phyloP scores from a whole-genome alignment of 2,113 vertebrate species.

The Pachycephala philippinensis region DNA sequence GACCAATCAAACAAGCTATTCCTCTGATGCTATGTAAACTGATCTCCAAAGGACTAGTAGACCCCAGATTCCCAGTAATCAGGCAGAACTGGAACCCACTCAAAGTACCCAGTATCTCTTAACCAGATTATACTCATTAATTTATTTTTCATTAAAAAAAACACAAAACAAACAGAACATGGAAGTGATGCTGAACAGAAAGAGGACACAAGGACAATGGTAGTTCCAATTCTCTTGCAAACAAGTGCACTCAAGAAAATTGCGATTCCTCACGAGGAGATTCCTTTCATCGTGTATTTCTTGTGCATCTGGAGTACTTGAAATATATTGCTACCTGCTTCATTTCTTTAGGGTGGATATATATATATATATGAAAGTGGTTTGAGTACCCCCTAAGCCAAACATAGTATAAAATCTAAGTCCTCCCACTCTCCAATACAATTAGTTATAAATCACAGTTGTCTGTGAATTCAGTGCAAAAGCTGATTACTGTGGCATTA shows the following conservation, averaged over 20 bases:
- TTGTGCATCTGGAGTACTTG: not conserved
- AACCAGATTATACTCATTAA: not conserved
- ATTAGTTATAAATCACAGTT: not conserved
- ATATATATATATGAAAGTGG: not conserved
- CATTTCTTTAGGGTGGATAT: not conserved
- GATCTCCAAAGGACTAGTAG: not conserved
- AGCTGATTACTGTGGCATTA: not conserved
- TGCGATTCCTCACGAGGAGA: not conserved
- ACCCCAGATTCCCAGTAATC: not conserved
- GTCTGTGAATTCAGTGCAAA: not conserved
- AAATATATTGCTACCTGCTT: rapidly evolving
- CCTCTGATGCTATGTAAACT: not conserved
- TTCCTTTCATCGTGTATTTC: not conserved
- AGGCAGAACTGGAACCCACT: not conserved
- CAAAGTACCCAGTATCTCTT: not conserved
- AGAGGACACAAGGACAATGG: not conserved
- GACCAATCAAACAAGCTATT: not conserved
- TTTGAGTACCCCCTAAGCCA: not conserved
- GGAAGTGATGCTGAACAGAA: not conserved
- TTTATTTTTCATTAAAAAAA: not conserved
- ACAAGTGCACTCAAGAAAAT: not conserved
- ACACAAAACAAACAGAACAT: not conserved
- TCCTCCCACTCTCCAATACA: not conserved
- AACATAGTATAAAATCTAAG: not conserved
- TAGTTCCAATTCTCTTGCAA: not conserved